Conservation (phyloP, 1,140 invertebrate genomes). For the Rhysida immarginata region DNA sequence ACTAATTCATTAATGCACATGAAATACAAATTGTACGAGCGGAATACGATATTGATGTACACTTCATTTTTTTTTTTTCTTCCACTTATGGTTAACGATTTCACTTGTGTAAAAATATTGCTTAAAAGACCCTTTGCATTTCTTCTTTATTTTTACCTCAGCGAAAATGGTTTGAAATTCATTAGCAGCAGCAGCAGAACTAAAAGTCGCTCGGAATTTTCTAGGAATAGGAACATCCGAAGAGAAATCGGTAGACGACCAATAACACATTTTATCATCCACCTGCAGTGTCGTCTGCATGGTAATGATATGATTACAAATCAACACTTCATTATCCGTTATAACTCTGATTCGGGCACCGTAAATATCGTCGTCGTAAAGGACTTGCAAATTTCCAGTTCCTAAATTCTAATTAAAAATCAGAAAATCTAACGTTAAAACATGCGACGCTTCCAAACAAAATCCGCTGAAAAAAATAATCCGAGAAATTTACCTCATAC, state of each 20-base stretch:
- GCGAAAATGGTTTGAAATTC: constrained; percentile 32
- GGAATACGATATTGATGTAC: too few species aligned
- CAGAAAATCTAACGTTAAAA: too few species aligned
- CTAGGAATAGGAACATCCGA: constrained; percentile 27
- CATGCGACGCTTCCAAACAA: too few species aligned
- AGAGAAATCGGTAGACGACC: constrained; percentile 35
- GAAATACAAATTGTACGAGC: too few species aligned
- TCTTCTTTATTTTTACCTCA: constrained; percentile 30
- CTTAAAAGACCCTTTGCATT: too few species aligned
- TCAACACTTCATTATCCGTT: constrained; percentile 26
- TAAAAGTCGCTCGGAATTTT: constrained; percentile 33
- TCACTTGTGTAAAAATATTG: too few species aligned
- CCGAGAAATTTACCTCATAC: too few species aligned
- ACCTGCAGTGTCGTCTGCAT: constrained; percentile 32
- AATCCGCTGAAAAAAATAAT: too few species aligned
- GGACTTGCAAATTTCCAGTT: constrained; percentile 32
- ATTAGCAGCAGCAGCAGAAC: constrained; percentile 25
- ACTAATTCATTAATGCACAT: too few species aligned
- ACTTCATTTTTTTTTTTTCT: too few species aligned
- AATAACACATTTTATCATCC: constrained; percentile 30
- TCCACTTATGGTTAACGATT: too few species aligned
- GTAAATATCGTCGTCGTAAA: constrained; percentile 37
- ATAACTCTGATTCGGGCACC: constrained; percentile 32
- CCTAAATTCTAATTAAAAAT: constrained; percentile 22
- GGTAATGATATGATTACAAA: constrained; percentile 36